Evolutionary conservation across 2,888 invertebrate species (phyloP).

Genomic region (Oligia latruncula): DNA sequence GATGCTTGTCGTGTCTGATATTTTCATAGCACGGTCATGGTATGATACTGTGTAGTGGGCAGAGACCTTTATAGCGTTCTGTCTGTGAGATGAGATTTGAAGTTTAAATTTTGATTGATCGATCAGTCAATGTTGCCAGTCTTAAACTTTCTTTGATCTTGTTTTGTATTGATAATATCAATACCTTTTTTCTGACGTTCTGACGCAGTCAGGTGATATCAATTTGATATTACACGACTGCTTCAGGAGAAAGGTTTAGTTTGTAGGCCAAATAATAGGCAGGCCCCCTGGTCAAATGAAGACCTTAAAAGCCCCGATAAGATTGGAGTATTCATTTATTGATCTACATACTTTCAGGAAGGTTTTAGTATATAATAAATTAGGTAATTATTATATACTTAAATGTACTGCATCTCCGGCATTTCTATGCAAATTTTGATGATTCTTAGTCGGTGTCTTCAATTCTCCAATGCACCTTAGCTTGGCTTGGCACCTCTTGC

Average conservation of each 20-base stretch:
- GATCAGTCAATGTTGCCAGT: conserved; percentile 31
- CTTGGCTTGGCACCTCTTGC: too few species aligned
- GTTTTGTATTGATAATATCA: not conserved
- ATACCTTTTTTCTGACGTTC: not conserved
- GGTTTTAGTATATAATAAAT: too few species aligned
- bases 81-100: not conserved
- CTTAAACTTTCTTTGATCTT: not conserved
- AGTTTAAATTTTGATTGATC: conserved; percentile 30
- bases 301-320: not conserved
- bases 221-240: not conserved
- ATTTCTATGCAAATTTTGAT: too few species aligned
- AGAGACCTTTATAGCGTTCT: too few species aligned
- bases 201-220: not conserved
- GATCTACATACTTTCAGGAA: too few species aligned
- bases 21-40: too few species aligned
- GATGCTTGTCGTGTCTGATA: too few species aligned
- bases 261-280: not conserved
- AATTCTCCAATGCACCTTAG: too few species aligned
- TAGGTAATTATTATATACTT: too few species aligned
- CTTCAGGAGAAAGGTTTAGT: not conserved
- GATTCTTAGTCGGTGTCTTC: too few species aligned
- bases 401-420: too few species aligned
- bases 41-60: too few species aligned
- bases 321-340: not conserved
- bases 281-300: not conserved